Percentiles rank a stretch among this genome's conserved stretches.
Conservation (phyloP, 2,888 invertebrate genomes). For the Allacma fusca region DNA sequence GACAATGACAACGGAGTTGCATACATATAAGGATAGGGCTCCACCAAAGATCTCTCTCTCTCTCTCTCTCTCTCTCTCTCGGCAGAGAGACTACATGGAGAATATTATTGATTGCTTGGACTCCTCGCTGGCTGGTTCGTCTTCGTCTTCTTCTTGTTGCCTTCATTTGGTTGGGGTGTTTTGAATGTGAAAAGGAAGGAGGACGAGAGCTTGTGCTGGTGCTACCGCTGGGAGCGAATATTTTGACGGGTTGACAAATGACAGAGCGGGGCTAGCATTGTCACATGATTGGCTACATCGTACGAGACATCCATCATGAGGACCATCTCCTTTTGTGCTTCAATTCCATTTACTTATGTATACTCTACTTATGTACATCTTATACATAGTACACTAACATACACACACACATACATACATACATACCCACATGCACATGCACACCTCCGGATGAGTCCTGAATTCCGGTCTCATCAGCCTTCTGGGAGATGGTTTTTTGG, state of each 20-base stretch:
- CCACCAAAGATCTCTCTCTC: too few relatives aligned
- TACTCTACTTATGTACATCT: conserved; percentile 31
- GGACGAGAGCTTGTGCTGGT: conserved; percentile 40
- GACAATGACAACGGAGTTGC: conserved; percentile 1
- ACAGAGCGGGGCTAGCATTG: conserved; percentile 58
- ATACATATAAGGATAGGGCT: too few relatives aligned
- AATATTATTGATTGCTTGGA: conserved; percentile 41
- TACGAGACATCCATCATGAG: conserved; percentile 59
- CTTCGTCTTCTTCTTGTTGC: conserved; percentile 9
- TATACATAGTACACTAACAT: too few relatives aligned
- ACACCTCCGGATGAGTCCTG: not conserved
- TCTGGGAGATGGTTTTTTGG: too few relatives aligned
- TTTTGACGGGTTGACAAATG: conserved; percentile 60
- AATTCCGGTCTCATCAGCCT: too few relatives aligned
- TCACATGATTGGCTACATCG: conserved; percentile 61
- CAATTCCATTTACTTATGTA: conserved; percentile 39
- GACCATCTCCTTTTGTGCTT: conserved; percentile 48
- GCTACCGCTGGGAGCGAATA: conserved; percentile 47
- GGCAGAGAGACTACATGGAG: too few relatives aligned
- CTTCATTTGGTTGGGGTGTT: conserved; percentile 39
- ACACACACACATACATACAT: not conserved
- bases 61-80: too few relatives aligned
- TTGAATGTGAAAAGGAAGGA: conserved; percentile 45
- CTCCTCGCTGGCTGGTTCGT: conserved; percentile 33
- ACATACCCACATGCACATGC: not conserved